These are phyloP conservation scores for Nudaria mundana DNA, from an alignment of 2,888 invertebrate genomes.

Conservation along the genomic window DNA sequence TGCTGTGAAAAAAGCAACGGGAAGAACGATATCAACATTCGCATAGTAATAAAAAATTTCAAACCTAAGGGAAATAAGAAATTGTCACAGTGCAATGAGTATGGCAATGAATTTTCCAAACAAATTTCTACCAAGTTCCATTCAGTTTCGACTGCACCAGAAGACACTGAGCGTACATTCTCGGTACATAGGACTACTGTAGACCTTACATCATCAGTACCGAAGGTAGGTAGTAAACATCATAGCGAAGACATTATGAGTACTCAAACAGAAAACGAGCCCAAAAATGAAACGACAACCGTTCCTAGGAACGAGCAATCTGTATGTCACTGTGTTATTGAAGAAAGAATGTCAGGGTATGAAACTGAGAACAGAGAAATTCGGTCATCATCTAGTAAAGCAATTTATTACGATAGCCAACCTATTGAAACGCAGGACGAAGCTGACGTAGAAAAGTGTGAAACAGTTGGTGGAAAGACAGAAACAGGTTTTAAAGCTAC, in stretches of 20 bases:
- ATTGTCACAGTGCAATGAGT: constrained; percentile 6
- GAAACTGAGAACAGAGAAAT: background rate
- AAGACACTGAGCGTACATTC: constrained; percentile 38
- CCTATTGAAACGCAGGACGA: constrained; percentile 4
- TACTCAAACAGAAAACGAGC: constrained; percentile 2
- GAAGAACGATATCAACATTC: constrained; percentile 59
- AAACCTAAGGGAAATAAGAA: constrained; percentile 37
- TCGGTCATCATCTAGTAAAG: background rate
- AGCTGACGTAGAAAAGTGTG: background rate
- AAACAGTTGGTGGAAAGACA: constrained; percentile 1
- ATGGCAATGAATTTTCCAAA: constrained; percentile 42
- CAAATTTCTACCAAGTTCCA: constrained; percentile 57
- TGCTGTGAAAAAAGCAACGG: constrained; percentile 29
- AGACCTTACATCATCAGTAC: constrained; percentile 41
- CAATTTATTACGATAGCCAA: background rate
- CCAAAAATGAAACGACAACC: background rate
- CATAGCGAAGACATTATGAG: constrained; percentile 12
- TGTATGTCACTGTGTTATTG: constrained; percentile 12
- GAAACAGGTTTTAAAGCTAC: constrained; percentile 14
- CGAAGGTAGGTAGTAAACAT: constrained; percentile 23
- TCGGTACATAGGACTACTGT: constrained; percentile 50
- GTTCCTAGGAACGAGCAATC: constrained; percentile 7
- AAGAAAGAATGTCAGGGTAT: background rate
- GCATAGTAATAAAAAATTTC: constrained; percentile 55
- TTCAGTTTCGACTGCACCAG: constrained; percentile 58